Evolutionary conservation across 2,113 vertebrate species (phyloP), one percentile per base, ranked within the genome.

Genomic region (Mustela nigripes): DNA sequence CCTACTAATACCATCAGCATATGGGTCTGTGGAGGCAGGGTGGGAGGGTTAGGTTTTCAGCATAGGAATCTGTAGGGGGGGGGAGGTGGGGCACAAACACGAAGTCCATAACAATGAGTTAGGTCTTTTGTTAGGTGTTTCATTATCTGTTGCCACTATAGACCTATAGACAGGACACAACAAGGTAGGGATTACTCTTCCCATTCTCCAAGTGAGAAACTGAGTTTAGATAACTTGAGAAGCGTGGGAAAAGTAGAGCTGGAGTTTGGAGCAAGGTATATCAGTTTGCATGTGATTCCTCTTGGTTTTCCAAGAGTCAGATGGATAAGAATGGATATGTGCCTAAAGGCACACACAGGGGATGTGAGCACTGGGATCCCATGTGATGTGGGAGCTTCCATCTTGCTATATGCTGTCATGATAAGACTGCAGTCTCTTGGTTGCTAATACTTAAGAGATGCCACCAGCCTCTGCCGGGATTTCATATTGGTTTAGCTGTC

Each of bases 401-500:
- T 53, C 84, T n/a, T 42, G 4, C 65, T 16, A 10, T 50, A 11
- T 31, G 24, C n/a, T 9, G 0, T 62, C 33, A 26, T 36, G 28
- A 86, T 2, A 50, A 65, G 36, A 89, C 1, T 11, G 5, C 21
- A 12, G 42, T 58, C 91, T 67, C 85, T 91, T 48, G 18, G 67
- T 39, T 62, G 80, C 91, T 86, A 89, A 87, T 76, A 36, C 4
- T 12, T 58, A 93, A 79, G 83, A 97, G 85, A 96, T 63, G 31
- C 88, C 85, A 76, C 74, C 26, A 95, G 86, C 56, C 83, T 89
- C 74, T 88, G 62, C 79, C 24, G 42, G 81, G 86, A 89, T 96
- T 88, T 97, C 96, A 96, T 97, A 97, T 98, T 96, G 89, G 97
- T 67, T 98, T 98, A 98, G 92, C 94, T 96, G 94, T 87, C 86